Percentiles rank a stretch among this genome's conserved stretches.
Conservation (phyloP, 92 coral and sea anemone species). For the Zoanthus solanderi region DNA sequence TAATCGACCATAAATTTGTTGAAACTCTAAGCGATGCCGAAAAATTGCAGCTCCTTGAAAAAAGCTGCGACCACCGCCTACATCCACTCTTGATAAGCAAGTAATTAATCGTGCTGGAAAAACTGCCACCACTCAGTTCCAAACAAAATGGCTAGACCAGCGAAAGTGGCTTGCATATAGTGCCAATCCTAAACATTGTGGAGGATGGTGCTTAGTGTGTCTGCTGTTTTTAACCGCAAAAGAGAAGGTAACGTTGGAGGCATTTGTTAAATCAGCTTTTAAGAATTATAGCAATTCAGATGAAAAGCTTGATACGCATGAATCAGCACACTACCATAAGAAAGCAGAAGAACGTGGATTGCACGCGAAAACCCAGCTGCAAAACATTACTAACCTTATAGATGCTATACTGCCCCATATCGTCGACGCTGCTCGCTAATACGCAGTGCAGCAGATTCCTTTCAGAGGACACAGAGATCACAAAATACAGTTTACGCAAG, state of each 20-base stretch:
- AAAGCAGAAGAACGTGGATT: conserved; percentile 72
- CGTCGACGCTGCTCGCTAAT: conserved; percentile 67
- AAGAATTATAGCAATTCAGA: conserved; percentile 54
- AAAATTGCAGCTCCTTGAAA: conserved; percentile 71
- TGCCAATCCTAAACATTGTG: conserved; percentile 63
- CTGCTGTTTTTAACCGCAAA: conserved; percentile 59
- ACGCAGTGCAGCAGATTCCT: conserved; percentile 70
- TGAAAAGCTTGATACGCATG: conserved; percentile 52
- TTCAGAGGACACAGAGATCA: conserved; percentile 74
- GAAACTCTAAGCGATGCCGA: conserved; percentile 67
- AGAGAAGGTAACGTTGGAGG: conserved; percentile 54
- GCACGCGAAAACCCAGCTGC: conserved; percentile 69
- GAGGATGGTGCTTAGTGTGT: conserved; percentile 66
- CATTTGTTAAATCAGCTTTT: conserved; percentile 58
- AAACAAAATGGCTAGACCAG: conserved; percentile 73
- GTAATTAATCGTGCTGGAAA: conserved; percentile 70
- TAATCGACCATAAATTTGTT: conserved; percentile 65
- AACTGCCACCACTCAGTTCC: conserved; percentile 72
- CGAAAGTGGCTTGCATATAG: conserved; percentile 68
- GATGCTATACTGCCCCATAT: conserved; percentile 73
- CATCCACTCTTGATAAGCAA: conserved; percentile 62
- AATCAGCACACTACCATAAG: conserved; percentile 66
- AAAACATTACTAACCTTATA: conserved; percentile 66
- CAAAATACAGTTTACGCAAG: conserved; percentile 59
- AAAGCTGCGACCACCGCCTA: conserved; percentile 67